phyloP scores from a whole-genome alignment of 2,797 vertebrate species.

The Lerista edwardsae region DNA sequence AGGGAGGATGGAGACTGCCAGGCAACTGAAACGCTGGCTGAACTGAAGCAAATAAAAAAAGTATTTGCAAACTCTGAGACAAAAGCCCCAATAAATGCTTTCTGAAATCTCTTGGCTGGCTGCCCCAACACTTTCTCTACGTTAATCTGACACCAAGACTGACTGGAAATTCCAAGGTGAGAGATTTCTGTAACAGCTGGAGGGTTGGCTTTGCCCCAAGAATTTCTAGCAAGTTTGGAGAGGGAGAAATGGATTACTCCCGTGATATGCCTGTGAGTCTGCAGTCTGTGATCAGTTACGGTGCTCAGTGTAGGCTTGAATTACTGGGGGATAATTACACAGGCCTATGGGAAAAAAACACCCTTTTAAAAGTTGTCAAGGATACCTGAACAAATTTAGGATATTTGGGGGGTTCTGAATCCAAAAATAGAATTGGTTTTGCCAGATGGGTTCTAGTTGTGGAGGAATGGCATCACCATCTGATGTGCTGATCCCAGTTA shows the following conservation, averaged over 20 bases:
- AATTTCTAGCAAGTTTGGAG: background rate
- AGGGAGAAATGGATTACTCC: background rate
- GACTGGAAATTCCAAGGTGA: constrained; percentile 10
- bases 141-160: background rate
- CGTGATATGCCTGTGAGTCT: background rate
- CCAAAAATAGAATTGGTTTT: no score
- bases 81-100: background rate
- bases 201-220: background rate
- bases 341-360: no score
- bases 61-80: background rate
- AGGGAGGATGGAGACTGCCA: background rate
- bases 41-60: no score
- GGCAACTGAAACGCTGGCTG: background rate
- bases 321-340: background rate
- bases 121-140: constrained; percentile 3
- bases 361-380: no score
- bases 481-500: no score
- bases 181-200: constrained; percentile 37
- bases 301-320: background rate
- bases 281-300: background rate
- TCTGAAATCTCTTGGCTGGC: background rate
- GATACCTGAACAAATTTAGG: no score
- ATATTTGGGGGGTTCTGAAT: no score
- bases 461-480: no score
- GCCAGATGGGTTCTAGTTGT: no score